phyloP scores from a whole-genome alignment of 37 sponge, comb jelly and placozoan genomes.

The Hormiphora californensis region DNA sequence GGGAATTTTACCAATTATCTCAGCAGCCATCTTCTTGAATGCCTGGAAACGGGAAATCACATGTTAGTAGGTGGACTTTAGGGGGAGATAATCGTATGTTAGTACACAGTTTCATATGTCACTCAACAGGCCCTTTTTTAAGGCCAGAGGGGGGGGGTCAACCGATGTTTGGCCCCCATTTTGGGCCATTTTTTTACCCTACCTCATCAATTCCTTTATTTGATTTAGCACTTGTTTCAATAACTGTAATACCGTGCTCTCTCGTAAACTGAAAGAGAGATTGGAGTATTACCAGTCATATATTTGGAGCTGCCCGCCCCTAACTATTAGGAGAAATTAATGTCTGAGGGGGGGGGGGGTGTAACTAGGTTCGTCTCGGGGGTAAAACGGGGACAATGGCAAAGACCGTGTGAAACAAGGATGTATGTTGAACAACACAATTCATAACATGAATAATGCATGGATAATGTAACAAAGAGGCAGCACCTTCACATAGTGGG shows the following conservation, averaged over 20 bases:
- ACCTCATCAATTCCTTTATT: conserved; percentile 6
- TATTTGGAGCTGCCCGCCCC: too few species aligned
- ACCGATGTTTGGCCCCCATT: neutral
- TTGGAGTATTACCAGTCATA: too few species aligned
- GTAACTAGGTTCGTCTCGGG: too few species aligned
- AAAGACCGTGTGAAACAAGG: too few species aligned
- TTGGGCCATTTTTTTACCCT: neutral
- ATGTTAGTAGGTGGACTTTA: too few species aligned
- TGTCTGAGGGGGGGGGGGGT: too few species aligned
- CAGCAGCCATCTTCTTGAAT: conserved; percentile 36
- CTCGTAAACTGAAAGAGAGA: conserved; percentile 1
- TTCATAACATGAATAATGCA: too few species aligned
- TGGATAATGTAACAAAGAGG: too few species aligned
- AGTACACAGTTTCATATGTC: neutral
- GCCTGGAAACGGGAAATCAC: conserved; percentile 24
- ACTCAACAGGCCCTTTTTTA: neutral
- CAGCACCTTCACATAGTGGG: too few species aligned
- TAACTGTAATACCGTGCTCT: neutral
- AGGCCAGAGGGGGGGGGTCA: neutral
- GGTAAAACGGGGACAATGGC: too few species aligned
- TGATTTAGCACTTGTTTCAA: conserved; percentile 41
- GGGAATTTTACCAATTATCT: conserved; percentile 15
- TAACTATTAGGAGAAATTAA: too few species aligned
- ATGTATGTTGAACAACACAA: too few species aligned
- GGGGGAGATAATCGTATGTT: neutral